These are phyloP conservation scores for Napeogenes sylphis DNA, from an alignment of 2,888 invertebrate species.

Conservation along the genomic window DNA sequence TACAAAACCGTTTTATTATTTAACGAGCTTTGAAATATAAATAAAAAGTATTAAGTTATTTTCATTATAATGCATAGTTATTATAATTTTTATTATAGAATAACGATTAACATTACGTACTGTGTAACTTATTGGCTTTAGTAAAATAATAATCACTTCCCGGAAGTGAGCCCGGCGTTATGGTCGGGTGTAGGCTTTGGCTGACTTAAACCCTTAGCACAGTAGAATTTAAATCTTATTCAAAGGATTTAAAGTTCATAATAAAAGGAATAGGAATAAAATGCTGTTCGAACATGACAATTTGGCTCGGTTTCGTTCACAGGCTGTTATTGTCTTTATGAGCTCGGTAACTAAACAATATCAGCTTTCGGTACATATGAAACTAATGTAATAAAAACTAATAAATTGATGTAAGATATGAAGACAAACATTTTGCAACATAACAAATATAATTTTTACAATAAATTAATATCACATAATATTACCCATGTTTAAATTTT, in stretches of 20 bases:
- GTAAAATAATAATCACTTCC: conserved; percentile 3
- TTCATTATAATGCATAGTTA: no score
- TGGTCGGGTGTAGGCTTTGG: conserved; percentile 21
- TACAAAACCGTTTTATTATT: not conserved
- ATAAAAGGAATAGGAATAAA: not conserved
- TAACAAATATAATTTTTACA: no score
- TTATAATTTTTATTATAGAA: no score
- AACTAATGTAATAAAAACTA: conserved; percentile 19
- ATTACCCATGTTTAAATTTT: no score
- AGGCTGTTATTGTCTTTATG: conserved; percentile 31
- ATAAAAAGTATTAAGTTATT: no score
- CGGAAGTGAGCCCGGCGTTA: conserved; percentile 24
- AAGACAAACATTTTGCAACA: no score
- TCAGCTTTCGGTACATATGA: conserved; percentile 13
- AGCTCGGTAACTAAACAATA: conserved; percentile 31
- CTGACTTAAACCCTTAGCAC: not conserved
- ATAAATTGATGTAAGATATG: conserved; percentile 16
- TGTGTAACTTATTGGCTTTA: not conserved
- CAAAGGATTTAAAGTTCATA: conserved; percentile 7
- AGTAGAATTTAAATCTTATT: conserved; percentile 6
- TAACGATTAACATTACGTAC: not conserved
- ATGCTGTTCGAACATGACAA: conserved; percentile 26
- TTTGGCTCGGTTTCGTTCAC: conserved; percentile 29
- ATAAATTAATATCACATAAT: no score
- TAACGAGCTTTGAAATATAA: not conserved